phyloP scores from a whole-genome alignment of 1,140 invertebrate species.

The Heliconius melpomene region DNA sequence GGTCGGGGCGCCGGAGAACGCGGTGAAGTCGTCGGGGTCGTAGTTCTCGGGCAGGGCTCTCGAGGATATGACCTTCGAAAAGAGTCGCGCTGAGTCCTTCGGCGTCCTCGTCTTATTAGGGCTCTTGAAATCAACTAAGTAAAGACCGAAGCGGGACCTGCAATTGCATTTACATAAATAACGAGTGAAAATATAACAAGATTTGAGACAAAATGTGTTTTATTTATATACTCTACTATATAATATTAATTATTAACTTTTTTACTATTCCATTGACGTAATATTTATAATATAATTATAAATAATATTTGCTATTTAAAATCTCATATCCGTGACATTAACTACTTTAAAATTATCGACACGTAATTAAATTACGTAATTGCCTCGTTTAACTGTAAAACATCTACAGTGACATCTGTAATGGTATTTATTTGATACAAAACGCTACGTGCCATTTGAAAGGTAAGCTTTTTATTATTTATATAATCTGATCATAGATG shows the following conservation, averaged over 20 bases:
- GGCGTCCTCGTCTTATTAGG: conserved; percentile 85
- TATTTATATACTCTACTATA: conserved; percentile 42
- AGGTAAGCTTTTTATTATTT: not conserved
- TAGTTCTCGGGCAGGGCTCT: conserved; percentile 67
- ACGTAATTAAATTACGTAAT: conserved; percentile 9
- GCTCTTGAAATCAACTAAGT: conserved; percentile 88
- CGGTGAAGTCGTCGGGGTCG: conserved; percentile 73
- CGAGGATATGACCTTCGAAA: conserved; percentile 65
- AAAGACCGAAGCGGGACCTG: conserved; percentile 88
- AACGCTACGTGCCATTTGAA: not conserved
- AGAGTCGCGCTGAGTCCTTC: conserved; percentile 86
- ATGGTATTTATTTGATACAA: not conserved
- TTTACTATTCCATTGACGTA: too few relatives aligned
- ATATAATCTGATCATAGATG: not conserved
- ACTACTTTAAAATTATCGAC: not conserved
- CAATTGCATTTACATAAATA: conserved; percentile 79
- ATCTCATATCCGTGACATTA: not conserved
- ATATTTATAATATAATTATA: not conserved
- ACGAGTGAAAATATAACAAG: conserved; percentile 75
- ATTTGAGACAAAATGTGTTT: conserved; percentile 65
- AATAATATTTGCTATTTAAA: not conserved
- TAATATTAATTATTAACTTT: not conserved
- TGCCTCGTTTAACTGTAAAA: not conserved
- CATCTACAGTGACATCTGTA: not conserved
- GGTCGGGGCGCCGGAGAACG: conserved; percentile 61